Evolutionary conservation across 2,113 vertebrate genomes (phyloP).

Genomic region (Apodemus sylvaticus): DNA sequence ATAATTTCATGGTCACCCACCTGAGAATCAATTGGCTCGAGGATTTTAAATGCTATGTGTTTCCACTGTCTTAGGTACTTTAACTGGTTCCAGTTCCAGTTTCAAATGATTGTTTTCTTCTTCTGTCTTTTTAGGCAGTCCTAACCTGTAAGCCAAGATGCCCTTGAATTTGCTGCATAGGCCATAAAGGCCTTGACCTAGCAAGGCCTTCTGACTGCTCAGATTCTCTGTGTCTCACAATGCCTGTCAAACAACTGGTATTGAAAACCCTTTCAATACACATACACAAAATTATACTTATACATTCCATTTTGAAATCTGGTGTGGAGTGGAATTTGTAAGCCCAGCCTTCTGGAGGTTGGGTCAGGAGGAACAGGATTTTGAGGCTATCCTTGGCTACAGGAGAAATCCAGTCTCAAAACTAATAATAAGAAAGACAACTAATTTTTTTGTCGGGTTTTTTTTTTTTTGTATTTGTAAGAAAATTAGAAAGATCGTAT

Average conservation of each 20-base stretch:
- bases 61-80: background rate
- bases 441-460: background rate
- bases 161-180: background rate
- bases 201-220: background rate
- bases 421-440: background rate
- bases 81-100: background rate
- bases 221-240: background rate
- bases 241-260: background rate
- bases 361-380: background rate
- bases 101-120: background rate
- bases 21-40: background rate
- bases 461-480: background rate
- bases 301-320: background rate
- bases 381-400: background rate
- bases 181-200: background rate
- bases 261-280: background rate
- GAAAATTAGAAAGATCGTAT: background rate
- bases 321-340: background rate
- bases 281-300: background rate
- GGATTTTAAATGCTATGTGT: background rate
- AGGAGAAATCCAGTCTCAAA: background rate
- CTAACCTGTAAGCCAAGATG: background rate
- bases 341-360: too few relatives aligned
- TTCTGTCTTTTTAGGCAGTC: background rate
- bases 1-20: background rate